A percentile compares a stretch with the other conserved stretches of the same genome.
Conservation (phyloP, 2,888 invertebrate genomes). For the Scaptomyza parva region DNA sequence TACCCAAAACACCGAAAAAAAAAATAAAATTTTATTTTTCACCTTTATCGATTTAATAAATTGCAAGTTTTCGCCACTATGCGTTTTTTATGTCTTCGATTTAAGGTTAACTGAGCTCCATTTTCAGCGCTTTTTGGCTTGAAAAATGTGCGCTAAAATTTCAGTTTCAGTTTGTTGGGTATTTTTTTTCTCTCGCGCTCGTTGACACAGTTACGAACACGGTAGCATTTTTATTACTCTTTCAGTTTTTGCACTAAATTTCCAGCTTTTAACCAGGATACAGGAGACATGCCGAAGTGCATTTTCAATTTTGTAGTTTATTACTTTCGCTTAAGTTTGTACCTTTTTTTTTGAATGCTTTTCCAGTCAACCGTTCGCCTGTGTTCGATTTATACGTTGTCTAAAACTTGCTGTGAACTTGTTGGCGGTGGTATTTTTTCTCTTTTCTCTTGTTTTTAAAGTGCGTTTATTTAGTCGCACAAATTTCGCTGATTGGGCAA, state of each 20-base stretch:
- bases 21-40: slow-evolving; percentile 18
- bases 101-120: slow-evolving; percentile 50
- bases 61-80: slow-evolving; percentile 40
- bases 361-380: slow-evolving; percentile 32
- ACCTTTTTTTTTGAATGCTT: slow-evolving; percentile 32
- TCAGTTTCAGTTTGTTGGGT: slow-evolving; percentile 14
- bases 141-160: slow-evolving; percentile 46
- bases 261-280: slow-evolving; percentile 22
- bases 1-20: slow-evolving; percentile 1
- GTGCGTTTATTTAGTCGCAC: slow-evolving; percentile 44
- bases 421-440: not conserved
- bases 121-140: slow-evolving; percentile 26
- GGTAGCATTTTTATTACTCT: slow-evolving; percentile 55
- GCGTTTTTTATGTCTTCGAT: slow-evolving; percentile 56
- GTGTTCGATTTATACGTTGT: slow-evolving; percentile 50
- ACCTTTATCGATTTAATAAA: slow-evolving; percentile 75
- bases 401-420: slow-evolving; percentile 42
- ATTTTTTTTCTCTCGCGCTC: slow-evolving; percentile 29
- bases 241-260: slow-evolving; percentile 49
- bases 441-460: slow-evolving; percentile 36
- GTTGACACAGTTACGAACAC: slow-evolving; percentile 70
- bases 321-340: slow-evolving; percentile 67
- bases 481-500: slow-evolving; percentile 51
- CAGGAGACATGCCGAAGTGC: slow-evolving; percentile 39
- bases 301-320: slow-evolving; percentile 70